Percentiles rank a stretch among this genome's conserved stretches.
phyloP scores from a whole-genome alignment of 2,888 invertebrate genomes.

The Lasiommata megera region DNA sequence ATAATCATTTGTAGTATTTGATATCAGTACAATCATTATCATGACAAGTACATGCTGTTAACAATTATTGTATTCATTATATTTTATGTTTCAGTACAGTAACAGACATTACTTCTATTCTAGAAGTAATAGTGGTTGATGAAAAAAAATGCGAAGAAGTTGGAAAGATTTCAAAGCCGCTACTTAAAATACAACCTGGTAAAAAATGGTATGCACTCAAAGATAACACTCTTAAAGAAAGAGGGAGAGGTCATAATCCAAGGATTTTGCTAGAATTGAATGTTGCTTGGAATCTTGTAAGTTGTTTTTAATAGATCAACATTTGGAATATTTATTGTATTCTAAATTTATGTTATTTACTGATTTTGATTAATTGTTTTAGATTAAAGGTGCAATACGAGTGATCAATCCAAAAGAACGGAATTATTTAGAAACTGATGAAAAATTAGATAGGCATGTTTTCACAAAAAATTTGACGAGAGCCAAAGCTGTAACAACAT shows the following conservation, averaged over 20 bases:
- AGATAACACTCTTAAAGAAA: constrained; percentile 91
- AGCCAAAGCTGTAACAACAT: constrained; percentile 90
- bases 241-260: constrained; percentile 93
- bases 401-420: constrained; percentile 96
- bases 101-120: constrained; percentile 94
- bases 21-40: background rate
- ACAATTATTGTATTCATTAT: background rate
- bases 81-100: constrained; percentile 82
- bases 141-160: constrained; percentile 98
- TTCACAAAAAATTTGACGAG: constrained; percentile 94
- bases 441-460: constrained; percentile 94
- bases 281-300: constrained; percentile 93
- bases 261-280: constrained; percentile 93
- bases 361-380: constrained; percentile 8
- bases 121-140: constrained; percentile 96
- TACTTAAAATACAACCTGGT: constrained; percentile 90
- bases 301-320: constrained; percentile 33
- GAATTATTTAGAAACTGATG: constrained; percentile 92
- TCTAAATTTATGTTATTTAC: background rate
- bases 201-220: constrained; percentile 97
- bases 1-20: background rate
- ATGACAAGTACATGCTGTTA: background rate
- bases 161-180: constrained; percentile 93
- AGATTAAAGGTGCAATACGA: constrained; percentile 87
- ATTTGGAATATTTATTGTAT: background rate